Percentiles rank a stretch among this genome's conserved stretches.
Conservation (phyloP, 2,888 invertebrate genomes). For the Cantharis flavilabris region DNA sequence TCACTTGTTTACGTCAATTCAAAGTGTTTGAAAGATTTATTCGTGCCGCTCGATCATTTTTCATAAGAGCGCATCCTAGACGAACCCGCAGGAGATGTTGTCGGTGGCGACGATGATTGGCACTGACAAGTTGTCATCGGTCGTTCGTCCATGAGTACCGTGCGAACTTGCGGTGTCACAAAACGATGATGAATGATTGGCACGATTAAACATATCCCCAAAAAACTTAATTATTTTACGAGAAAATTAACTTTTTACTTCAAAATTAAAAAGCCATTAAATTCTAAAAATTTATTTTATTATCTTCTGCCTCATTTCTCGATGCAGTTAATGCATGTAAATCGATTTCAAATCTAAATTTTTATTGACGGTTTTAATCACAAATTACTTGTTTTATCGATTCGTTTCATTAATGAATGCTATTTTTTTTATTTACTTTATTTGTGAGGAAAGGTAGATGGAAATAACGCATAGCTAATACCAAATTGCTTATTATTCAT, state of each 20-base stretch:
- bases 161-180: slow-evolving; percentile 43
- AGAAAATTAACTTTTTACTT: background rate
- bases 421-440: background rate
- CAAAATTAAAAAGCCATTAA: background rate
- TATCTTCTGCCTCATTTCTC: background rate
- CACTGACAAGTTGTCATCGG: slow-evolving; percentile 48
- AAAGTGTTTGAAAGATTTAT: slow-evolving; percentile 45
- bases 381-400: background rate
- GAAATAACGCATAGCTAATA: background rate
- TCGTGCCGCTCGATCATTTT: slow-evolving; percentile 44
- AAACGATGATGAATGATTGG: slow-evolving; percentile 29
- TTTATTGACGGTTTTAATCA: background rate
- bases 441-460: background rate
- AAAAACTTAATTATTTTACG: background rate
- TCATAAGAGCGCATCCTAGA: slow-evolving; percentile 38
- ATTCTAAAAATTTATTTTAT: background rate
- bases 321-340: background rate
- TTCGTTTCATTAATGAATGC: background rate
- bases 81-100: slow-evolving; percentile 30
- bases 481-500: slow-evolving; percentile 1
- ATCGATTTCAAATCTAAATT: background rate
- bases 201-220: background rate
- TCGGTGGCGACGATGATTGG: slow-evolving; percentile 44
- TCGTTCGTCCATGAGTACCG: slow-evolving; percentile 45
- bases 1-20: slow-evolving; percentile 46